These are phyloP conservation scores for Dolichotis patagonum DNA, from an alignment of 2,113 vertebrate genomes.

Conservation along the genomic window DNA sequence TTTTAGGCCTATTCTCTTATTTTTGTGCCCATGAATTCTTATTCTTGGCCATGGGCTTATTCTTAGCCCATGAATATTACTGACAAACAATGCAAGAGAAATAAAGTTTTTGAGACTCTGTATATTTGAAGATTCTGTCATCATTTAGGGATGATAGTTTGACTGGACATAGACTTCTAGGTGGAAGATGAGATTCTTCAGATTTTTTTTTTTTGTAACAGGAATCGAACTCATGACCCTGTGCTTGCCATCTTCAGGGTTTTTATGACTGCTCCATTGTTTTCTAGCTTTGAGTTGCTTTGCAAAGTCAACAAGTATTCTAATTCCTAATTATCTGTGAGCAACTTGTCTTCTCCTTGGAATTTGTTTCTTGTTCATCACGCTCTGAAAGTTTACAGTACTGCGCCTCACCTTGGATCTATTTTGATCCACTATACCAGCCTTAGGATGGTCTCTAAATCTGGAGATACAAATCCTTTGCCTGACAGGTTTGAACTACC, in stretches of 20 bases:
- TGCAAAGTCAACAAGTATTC: not conserved
- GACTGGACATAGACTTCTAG: slow-evolving; percentile 1
- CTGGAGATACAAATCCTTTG: slow-evolving; percentile 35
- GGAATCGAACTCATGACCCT: too few relatives aligned
- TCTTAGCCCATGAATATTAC: not conserved
- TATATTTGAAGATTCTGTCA: not conserved
- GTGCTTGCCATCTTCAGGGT: not conserved
- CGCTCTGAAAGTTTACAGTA: not conserved
- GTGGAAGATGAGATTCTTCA: not conserved
- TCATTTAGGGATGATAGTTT: not conserved
- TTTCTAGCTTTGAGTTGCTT: not conserved
- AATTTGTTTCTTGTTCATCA: not conserved
- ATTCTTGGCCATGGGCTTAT: too few relatives aligned
- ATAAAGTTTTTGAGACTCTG: not conserved
- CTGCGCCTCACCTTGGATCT: not conserved
- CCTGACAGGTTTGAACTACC: not conserved
- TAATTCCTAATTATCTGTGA: not conserved
- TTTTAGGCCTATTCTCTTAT: not conserved
- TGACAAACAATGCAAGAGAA: not conserved
- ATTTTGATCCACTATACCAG: not conserved
- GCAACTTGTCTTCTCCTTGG: not conserved
- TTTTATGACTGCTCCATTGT: not conserved
- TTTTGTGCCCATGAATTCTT: too few relatives aligned
- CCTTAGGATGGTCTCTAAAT: not conserved
- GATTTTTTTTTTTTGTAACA: too few relatives aligned